phyloP scores from a whole-genome alignment of 2,113 vertebrate genomes.

The Podarcis muralis region DNA sequence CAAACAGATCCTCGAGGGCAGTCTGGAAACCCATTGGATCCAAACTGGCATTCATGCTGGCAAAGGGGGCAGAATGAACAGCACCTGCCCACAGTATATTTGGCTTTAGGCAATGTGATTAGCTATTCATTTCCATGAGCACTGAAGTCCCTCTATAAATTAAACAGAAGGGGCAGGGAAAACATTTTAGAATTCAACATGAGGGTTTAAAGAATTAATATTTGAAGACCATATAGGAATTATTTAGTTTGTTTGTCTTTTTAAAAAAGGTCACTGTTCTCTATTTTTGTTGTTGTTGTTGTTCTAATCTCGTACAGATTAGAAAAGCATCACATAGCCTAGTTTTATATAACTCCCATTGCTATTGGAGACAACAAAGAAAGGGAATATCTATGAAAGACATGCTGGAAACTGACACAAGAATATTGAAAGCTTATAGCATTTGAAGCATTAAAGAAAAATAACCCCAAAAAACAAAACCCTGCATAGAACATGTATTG shows the following conservation, averaged over 20 bases:
- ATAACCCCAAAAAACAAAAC: slow-evolving; percentile 1
- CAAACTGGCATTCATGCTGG: not conserved
- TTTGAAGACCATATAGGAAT: slow-evolving; percentile 13
- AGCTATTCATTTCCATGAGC: slow-evolving; percentile 43
- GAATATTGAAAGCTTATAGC: slow-evolving; percentile 18
- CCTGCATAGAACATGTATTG: slow-evolving; percentile 47
- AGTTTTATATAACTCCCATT: slow-evolving; percentile 21
- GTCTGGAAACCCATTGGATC: slow-evolving; percentile 4
- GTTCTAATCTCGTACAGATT: not conserved
- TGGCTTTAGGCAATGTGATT: slow-evolving; percentile 38
- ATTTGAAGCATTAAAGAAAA: slow-evolving; percentile 36
- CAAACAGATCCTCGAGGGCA: not conserved
- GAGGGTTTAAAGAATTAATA: not conserved
- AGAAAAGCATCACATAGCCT: not conserved
- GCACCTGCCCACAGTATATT: slow-evolving; percentile 42
- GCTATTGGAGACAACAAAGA: slow-evolving; percentile 18
- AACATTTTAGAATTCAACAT: not conserved
- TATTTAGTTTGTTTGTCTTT: no score
- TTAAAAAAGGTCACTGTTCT: accelerated
- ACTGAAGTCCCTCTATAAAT: slow-evolving; percentile 31
- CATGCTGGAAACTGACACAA: slow-evolving; percentile 30
- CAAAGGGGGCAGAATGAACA: slow-evolving; percentile 27
- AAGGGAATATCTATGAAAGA: slow-evolving; percentile 40
- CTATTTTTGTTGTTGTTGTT: not conserved
- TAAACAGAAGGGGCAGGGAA: slow-evolving; percentile 5